Evolutionary conservation across 2,797 vertebrate species (phyloP).

Genomic region (Rhabdophis nuchalis): DNA sequence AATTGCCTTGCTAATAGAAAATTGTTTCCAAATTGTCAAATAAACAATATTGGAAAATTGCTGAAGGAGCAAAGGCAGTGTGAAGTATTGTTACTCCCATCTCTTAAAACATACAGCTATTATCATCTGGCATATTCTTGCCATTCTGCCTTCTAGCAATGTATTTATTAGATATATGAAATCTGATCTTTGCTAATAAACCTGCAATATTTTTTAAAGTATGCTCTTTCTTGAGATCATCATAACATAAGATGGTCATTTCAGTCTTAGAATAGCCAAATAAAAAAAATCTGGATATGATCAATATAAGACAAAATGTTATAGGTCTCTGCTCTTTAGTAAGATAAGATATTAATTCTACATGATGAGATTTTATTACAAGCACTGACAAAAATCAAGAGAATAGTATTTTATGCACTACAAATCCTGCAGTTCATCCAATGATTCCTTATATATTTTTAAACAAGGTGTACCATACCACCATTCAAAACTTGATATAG

Average conservation of each 20-base stretch:
- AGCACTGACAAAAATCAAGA: background rate
- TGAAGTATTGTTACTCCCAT: background rate
- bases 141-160: background rate
- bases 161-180: background rate
- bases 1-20: slow-evolving; percentile 5
- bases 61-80: background rate
- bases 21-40: background rate
- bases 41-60: background rate
- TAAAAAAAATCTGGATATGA: background rate
- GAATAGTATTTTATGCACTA: background rate
- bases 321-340: background rate
- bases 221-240: background rate
- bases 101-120: background rate
- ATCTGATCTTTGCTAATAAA: slow-evolving; percentile 4
- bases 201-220: background rate
- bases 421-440: background rate
- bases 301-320: background rate
- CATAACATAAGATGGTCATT: background rate
- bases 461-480: background rate
- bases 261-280: background rate
- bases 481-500: background rate
- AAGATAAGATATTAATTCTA: background rate
- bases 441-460: background rate
- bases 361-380: background rate
- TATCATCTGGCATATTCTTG: background rate